Evolutionary conservation across 1,140 invertebrate species (phyloP).

Genomic region (Lasaia peninsularis): DNA sequence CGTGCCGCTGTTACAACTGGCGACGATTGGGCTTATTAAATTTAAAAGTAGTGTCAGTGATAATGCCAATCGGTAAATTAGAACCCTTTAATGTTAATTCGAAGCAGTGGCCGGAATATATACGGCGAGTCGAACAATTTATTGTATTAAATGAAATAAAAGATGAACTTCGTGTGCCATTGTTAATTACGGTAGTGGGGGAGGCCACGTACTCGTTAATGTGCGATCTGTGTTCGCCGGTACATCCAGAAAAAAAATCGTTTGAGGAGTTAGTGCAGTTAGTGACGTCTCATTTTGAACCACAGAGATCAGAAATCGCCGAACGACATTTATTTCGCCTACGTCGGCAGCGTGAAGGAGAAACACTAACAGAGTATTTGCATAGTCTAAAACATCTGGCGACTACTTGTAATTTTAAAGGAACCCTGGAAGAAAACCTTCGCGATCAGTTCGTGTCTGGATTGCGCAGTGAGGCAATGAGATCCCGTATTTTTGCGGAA

Average conservation of each 20-base stretch:
- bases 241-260: conserved; percentile 26
- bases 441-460: too few species aligned
- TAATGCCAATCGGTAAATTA: conserved; percentile 26
- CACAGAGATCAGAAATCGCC: conserved; percentile 32
- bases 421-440: too few species aligned
- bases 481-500: too few species aligned
- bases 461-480: too few species aligned
- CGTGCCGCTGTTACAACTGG: background rate
- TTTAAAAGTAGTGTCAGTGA: background rate
- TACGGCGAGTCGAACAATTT: conserved; percentile 36
- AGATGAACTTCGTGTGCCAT: conserved; percentile 24
- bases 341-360: conserved; percentile 30
- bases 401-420: too few species aligned
- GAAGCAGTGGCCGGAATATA: conserved; percentile 32
- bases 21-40: background rate
- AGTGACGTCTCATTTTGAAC: conserved; percentile 31
- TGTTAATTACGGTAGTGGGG: conserved; percentile 36
- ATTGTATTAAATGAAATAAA: conserved; percentile 35
- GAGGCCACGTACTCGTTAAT: conserved; percentile 32
- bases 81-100: conserved; percentile 20
- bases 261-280: conserved; percentile 30
- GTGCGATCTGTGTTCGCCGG: conserved; percentile 40
- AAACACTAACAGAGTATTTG: too few species aligned
- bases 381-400: too few species aligned
- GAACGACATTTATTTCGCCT: conserved; percentile 39